These are phyloP conservation scores for Lycia hirtaria DNA, from an alignment of 2,888 invertebrate species.

Conservation along the genomic window DNA sequence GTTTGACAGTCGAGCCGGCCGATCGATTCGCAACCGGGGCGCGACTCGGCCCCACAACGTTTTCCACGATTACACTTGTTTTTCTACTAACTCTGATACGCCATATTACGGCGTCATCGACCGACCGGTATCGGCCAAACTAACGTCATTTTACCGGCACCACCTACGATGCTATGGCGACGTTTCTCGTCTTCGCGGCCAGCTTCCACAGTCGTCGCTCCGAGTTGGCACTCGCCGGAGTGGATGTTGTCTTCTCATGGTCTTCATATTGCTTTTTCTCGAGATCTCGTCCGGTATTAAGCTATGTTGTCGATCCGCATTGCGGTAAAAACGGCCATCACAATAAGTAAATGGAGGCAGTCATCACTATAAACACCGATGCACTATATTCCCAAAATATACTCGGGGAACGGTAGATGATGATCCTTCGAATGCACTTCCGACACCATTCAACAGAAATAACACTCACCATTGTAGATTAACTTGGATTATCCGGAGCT, in stretches of 20 bases:
- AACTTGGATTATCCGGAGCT: conserved; percentile 86
- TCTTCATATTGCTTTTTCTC: conserved; percentile 44
- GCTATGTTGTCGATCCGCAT: conserved; percentile 73
- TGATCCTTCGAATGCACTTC: conserved; percentile 70
- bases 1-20: conserved; percentile 78
- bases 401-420: conserved; percentile 56
- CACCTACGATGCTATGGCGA: conserved; percentile 79
- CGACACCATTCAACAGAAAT: conserved; percentile 72
- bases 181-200: conserved; percentile 60
- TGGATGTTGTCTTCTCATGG: conserved; percentile 43
- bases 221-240: conserved; percentile 43
- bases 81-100: conserved; percentile 47
- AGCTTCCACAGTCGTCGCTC: conserved; percentile 53
- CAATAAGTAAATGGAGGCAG: conserved; percentile 84
- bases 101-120: conserved; percentile 60
- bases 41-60: conserved; percentile 54
- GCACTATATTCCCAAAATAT: conserved; percentile 79
- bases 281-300: conserved; percentile 49
- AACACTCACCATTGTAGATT: conserved; percentile 86
- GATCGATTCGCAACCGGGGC: conserved; percentile 79
- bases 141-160: conserved; percentile 75
- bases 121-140: conserved; percentile 56
- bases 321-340: conserved; percentile 85
- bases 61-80: conserved; percentile 60
- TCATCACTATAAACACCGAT: conserved; percentile 84